Conservation (phyloP, 2,888 invertebrate species). For the Morinoia aosen region DNA sequence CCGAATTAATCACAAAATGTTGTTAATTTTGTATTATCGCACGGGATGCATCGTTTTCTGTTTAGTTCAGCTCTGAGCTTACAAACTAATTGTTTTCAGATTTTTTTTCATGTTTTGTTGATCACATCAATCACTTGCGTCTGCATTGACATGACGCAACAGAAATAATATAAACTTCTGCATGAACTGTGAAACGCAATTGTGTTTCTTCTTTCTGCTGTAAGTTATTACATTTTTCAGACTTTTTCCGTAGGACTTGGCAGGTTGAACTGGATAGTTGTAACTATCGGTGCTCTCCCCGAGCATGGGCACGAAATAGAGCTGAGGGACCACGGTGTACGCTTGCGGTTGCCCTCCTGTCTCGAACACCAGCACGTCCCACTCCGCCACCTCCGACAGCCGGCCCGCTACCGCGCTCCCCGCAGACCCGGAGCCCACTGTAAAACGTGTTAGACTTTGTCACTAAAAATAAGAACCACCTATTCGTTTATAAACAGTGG, state of each 20-base stretch:
- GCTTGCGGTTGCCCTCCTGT: neutral
- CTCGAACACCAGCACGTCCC: constrained; percentile 83
- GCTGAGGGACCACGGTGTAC: neutral
- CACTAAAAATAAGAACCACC: no score
- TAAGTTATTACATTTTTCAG: neutral
- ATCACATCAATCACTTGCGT: neutral
- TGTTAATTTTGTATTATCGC: no score
- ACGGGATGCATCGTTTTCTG: no score
- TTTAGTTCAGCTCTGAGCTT: no score
- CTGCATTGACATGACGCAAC: neutral
- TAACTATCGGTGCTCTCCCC: neutral
- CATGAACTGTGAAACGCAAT: neutral
- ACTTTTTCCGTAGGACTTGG: neutral
- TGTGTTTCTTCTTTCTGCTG: neutral
- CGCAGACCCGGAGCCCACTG: neutral
- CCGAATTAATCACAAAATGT: no score
- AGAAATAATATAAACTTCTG: neutral
- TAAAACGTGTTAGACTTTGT: neutral
- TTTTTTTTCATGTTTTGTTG: neutral
- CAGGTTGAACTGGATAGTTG: neutral
- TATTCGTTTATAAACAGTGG: no score
- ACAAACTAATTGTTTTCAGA: no score
- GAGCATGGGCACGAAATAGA: neutral
- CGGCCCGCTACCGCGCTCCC: neutral
- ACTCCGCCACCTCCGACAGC: constrained; percentile 76